Evolutionary conservation across 2,797 vertebrate species (phyloP), one percentile per base, ranked within the genome.

Genomic region (Myioborus melanocephalus): DNA sequence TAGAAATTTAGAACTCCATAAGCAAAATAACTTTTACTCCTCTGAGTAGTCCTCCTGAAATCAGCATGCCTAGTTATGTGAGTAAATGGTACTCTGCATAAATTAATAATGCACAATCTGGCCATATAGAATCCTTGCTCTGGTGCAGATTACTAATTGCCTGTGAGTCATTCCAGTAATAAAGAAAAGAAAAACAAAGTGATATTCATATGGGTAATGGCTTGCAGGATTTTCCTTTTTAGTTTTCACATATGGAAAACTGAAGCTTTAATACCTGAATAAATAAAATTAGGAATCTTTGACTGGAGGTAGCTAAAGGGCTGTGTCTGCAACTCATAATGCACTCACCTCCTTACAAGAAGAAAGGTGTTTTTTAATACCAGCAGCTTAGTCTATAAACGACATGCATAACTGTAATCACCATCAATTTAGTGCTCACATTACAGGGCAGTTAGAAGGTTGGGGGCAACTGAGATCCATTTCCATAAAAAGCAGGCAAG

Each of bases 51-150:
- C 44, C 39, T 76, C 43, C 69, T 86, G 73, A 86, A 91, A 81
- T 90, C 85, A 91, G 59, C 73, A 72, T 28, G 57, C 83, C 79
- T 92, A 79, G 41, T 79, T 94, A 73, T 2, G 6, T 77, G 72
- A 86, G n/a, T 93, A 95, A 94, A 78, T 57, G 55, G 59, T 83
- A 75, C 32, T 86, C 43, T 86, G 41, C 64, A 75, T 91, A 76
- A 94, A 92, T 93, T 52, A 88, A 82, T 89, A 93, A 69, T 76
- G 37, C 23, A 83, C 76, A 92, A 26, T 93, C 80, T 84, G 83
- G 73, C 26, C 59, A 26, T 72, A 53, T 24, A 84, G 85, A 86
- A 92, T 83, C 28, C 55, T 92, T 78, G n/a, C 55, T 93, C 50
- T 94, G 69, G 47, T 57, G 56, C 32, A 79, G 65, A 43, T 90